Percentiles rank a stretch among this genome's conserved stretches.
phyloP scores from a whole-genome alignment of 2,113 vertebrate genomes.

The Oreotragus oreotragus region DNA sequence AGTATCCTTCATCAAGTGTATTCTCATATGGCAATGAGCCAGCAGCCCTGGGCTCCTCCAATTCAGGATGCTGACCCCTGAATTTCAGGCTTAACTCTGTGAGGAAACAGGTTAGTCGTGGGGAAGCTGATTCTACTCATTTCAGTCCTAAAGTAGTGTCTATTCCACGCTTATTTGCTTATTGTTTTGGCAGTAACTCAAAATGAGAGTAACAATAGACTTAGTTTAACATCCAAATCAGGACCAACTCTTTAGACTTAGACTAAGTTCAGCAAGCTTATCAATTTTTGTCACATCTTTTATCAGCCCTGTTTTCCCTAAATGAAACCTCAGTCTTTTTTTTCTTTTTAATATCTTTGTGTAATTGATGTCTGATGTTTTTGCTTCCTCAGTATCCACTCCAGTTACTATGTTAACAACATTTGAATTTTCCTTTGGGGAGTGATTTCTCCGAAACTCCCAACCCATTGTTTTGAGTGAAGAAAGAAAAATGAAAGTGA shows the following conservation, averaged over 20 bases:
- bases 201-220: neutral
- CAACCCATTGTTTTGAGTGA: neutral
- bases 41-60: neutral
- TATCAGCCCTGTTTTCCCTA: neutral
- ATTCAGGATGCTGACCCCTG: neutral
- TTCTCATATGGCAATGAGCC: neutral
- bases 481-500: neutral
- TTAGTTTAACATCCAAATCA: neutral
- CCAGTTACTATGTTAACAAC: neutral
- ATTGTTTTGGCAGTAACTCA: neutral
- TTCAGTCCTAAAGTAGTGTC: neutral
- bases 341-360: neutral
- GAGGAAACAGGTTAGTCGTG: neutral
- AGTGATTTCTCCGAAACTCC: neutral
- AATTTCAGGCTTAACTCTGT: neutral
- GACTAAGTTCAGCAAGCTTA: neutral
- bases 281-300: neutral
- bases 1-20: neutral
- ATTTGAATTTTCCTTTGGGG: neutral
- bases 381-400: neutral
- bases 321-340: neutral
- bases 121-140: neutral
- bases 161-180: neutral
- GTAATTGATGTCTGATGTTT: neutral
- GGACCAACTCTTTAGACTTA: neutral